Evolutionary conservation across 2,113 vertebrate species (phyloP), one percentile per base, ranked within the genome.

Genomic region (Phocoena phocoena): DNA sequence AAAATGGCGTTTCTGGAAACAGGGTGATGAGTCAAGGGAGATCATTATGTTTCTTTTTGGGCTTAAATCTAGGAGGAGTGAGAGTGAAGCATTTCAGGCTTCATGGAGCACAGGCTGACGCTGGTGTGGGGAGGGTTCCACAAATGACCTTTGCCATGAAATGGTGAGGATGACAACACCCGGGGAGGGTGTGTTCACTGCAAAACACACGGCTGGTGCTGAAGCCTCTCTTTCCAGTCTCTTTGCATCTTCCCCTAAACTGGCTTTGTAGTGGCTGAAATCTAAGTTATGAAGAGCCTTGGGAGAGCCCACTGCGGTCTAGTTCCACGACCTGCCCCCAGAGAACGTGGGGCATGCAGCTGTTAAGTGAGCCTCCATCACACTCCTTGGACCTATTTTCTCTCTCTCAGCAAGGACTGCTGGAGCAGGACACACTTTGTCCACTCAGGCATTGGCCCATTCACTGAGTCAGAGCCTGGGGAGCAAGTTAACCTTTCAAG

Each of bases 1-100:
- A 67, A 97, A 82, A 31, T 25, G 38, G 15, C 31, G 4, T 53
- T 83, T 94, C 36, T 74, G 76, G 82, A 86, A 89, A 58, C 3
- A 36, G 31, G 6, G 6, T n/a, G 5, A 50, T 13, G 41, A 58
- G 13, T 47, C 23, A 31, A 50, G 18, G 70, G 31, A 41, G 12
- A 53, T 62, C 53, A 47, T 21, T 26, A 25, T 5, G 13, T 60
- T 84, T 74, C 65, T 71, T 87, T 44, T 33, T 3, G 26, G 17
- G n/a, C 53, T 68, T 58, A n/a, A 11, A 31, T 50, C 12, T 20
- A 38, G 53, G 18, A 88, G 58, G 58, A 33, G 28, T 5, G 26
- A 55, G 28, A 31, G 17, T 8, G 6, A 12, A n/a, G 47, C 8
- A 9, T 14, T 14, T 41, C 28, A 36, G 26, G n/a, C 41, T 44